Evolutionary conservation across 1,140 invertebrate species (phyloP).

Genomic region (Listronotus bonariensis): DNA sequence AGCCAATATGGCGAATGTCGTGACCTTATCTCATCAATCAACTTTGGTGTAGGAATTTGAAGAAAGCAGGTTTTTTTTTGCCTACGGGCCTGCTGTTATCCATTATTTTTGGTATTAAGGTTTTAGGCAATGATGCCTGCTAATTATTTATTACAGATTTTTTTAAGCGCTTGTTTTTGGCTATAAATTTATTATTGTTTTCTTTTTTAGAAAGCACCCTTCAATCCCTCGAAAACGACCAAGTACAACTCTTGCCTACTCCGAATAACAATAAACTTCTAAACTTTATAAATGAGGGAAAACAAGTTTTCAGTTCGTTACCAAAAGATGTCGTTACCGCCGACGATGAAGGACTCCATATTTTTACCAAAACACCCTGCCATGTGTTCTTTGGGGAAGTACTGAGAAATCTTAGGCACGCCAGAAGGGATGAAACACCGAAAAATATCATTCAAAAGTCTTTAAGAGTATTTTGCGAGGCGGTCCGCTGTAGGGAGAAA

Average conservation of each 20-base stretch:
- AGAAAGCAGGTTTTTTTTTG: no score
- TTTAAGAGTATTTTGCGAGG: conserved; percentile 34
- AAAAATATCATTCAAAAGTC: conserved; percentile 35
- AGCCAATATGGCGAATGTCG: no score
- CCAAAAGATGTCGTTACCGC: conserved; percentile 46
- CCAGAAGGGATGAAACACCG: conserved; percentile 31
- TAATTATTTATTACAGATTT: no score
- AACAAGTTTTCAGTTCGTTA: conserved; percentile 35
- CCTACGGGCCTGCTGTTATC: no score
- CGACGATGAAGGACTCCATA: conserved; percentile 51
- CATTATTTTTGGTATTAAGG: no score
- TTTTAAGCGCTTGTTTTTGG: no score
- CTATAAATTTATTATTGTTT: no score
- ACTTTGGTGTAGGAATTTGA: no score
- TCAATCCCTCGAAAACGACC: background rate
- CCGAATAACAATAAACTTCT: conserved; percentile 18
- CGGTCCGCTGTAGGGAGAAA: conserved; percentile 26
- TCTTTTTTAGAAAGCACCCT: no score
- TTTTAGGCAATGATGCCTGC: no score
- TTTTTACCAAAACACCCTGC: conserved; percentile 53
- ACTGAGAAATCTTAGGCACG: conserved; percentile 42
- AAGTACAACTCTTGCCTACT: background rate
- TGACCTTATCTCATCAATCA: no score
- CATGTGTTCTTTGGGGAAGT: conserved; percentile 55
- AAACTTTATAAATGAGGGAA: conserved; percentile 35